These are phyloP conservation scores for Habrosyne pyritoides DNA, from an alignment of 2,888 invertebrate species.

Conservation along the genomic window DNA sequence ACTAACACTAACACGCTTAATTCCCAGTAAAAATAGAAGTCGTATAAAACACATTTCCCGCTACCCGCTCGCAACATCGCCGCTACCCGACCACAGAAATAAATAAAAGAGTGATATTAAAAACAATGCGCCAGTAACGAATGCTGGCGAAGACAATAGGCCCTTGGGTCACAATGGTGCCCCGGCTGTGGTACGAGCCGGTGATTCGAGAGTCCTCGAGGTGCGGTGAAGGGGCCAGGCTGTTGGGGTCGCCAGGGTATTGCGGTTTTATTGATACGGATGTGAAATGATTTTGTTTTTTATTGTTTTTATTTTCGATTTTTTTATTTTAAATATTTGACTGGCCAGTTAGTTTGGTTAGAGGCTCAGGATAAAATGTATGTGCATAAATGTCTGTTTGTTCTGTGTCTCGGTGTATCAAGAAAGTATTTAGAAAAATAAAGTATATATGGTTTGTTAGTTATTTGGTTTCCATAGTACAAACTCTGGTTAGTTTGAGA, in stretches of 20 bases:
- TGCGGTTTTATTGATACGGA: constrained; percentile 25
- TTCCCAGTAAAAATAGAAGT: no score
- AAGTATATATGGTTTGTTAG: no score
- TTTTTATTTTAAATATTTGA: no score
- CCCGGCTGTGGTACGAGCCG: constrained; percentile 6
- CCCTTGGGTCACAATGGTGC: constrained; percentile 21
- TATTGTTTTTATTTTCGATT: no score
- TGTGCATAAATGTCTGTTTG: no score
- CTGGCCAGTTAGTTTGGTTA: no score
- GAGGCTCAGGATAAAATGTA: no score
- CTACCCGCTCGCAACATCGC: neutral
- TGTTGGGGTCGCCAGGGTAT: constrained; percentile 34
- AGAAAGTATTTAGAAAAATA: no score
- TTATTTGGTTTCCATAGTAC: no score
- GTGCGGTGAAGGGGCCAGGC: constrained; percentile 13
- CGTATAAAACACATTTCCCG: neutral
- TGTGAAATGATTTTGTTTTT: constrained; percentile 1
- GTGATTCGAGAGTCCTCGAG: constrained; percentile 27
- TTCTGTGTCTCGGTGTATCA: no score
- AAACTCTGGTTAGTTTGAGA: no score
- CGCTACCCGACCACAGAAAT: constrained; percentile 7
- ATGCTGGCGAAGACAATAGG: constrained; percentile 30
- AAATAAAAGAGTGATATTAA: constrained; percentile 39
- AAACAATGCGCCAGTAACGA: constrained; percentile 43
- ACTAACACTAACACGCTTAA: no score